Evolutionary conservation across 2,113 vertebrate genomes (phyloP).

Genomic region (Serinus canaria): DNA sequence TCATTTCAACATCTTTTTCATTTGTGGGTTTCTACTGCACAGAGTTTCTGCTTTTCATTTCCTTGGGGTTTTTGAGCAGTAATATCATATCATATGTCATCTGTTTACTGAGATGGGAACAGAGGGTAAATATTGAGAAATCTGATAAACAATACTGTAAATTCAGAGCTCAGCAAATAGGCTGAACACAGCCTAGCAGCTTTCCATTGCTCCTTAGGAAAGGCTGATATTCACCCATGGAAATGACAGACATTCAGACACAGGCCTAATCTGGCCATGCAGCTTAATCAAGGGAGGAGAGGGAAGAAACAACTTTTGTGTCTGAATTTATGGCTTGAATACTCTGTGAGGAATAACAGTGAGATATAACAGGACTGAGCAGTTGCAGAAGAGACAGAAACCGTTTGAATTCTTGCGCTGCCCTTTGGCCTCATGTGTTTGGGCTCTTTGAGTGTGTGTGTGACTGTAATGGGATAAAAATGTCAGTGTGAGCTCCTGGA

Average conservation of each 20-base stretch:
- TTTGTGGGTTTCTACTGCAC: background rate
- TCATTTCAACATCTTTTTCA: background rate
- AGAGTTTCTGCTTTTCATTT: slow-evolving; percentile 18
- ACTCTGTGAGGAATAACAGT: background rate
- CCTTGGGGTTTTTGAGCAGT: background rate
- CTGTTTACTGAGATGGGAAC: slow-evolving; percentile 28
- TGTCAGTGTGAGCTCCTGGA: slow-evolving; percentile 19
- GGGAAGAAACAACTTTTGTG: background rate
- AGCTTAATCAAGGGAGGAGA: background rate
- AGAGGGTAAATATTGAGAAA: slow-evolving; percentile 15
- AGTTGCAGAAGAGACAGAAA: slow-evolving; percentile 1
- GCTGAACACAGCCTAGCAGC: background rate
- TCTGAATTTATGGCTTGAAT: background rate
- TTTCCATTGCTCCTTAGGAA: background rate
- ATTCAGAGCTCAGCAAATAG: background rate
- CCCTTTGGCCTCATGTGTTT: slow-evolving; percentile 41
- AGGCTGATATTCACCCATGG: background rate
- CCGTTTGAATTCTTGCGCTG: slow-evolving; percentile 44
- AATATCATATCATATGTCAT: slow-evolving; percentile 28
- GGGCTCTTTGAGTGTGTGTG: slow-evolving; percentile 15
- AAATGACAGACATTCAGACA: background rate
- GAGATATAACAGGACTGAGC: background rate
- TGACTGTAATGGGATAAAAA: slow-evolving; percentile 44
- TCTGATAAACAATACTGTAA: slow-evolving; percentile 29
- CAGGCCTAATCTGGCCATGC: background rate